Evolutionary conservation across 2,888 invertebrate species (phyloP).

Genomic region (Apodemia mormo): DNA sequence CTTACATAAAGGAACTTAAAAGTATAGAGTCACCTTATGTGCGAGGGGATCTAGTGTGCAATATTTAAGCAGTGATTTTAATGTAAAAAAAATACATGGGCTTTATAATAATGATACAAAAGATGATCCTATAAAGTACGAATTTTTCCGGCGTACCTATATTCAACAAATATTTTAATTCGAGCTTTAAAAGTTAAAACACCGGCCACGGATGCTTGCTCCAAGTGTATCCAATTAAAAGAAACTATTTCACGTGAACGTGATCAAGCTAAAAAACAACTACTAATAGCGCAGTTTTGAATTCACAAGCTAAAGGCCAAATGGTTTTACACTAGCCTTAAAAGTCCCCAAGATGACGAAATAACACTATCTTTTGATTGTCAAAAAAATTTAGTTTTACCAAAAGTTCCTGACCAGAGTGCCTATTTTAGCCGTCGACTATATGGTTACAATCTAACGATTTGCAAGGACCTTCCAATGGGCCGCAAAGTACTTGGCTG

Average conservation of each 20-base stretch:
- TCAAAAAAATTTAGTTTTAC: constrained; percentile 40
- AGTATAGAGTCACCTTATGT: no score
- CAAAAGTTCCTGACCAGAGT: constrained; percentile 38
- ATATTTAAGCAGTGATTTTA: no score
- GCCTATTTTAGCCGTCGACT: constrained; percentile 41
- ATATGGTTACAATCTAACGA: constrained; percentile 41
- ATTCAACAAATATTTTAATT: constrained; percentile 22
- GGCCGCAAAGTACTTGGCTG: background rate
- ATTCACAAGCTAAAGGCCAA: constrained; percentile 40
- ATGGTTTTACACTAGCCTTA: constrained; percentile 39
- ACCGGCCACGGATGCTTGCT: constrained; percentile 31
- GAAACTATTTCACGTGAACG: constrained; percentile 38
- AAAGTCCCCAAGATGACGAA: constrained; percentile 33
- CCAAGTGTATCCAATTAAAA: constrained; percentile 28
- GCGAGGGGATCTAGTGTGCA: no score
- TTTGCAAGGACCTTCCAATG: constrained; percentile 27
- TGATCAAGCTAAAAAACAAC: constrained; percentile 24
- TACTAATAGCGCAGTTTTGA: constrained; percentile 32
- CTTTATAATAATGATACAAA: constrained; percentile 24
- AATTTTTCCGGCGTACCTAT: constrained; percentile 22
- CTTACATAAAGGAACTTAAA: no score
- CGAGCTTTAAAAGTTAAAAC: constrained; percentile 18
- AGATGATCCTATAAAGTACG: constrained; percentile 17
- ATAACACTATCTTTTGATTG: constrained; percentile 37
- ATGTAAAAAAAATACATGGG: background rate